Base-by-base conservation (phyloP, 2,888 invertebrate species). In the Cantharis rustica region DNA sequence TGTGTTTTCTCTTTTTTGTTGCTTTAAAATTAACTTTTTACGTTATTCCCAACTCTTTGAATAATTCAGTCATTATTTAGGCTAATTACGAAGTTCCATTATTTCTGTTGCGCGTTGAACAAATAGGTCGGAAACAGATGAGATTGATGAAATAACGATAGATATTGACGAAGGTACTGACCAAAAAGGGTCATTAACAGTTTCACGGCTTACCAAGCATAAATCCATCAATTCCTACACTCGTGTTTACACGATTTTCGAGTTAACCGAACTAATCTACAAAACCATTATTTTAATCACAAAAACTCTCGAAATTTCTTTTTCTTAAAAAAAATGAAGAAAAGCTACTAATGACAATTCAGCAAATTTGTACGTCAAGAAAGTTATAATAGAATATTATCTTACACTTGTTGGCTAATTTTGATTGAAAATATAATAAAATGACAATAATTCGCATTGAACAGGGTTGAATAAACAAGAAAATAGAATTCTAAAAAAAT, bases 101-200 rank as follows among this genome's bases (percentile, higher is more conserved):
- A 47, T 61, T 72, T 73, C 69, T 20, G 61, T 72, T 72, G 61
- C 61, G 61, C 63, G 66, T 71, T 71, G n/a, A 77, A 77, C 71
- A 77, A 77, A 74, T 64, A 74, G 74, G 68, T 72, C 77, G 77
- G 77, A 77, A 77, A 77, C 73, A 72, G 73, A 66, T 23, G 64
- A 69, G 71, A 68, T 63, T 77, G 77, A 77, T 77, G 77, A 77
- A 77, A 77, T 77, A 73, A 74, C 77, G 74, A 77, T 74, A 61
- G 69, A 71, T 74, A 71, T 77, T 74, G 77, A 77, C 77, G 73
- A 69, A 77, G 77, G 77, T 74, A 74, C 69, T 73, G 73, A 77
- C 77, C 77, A 71, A 77, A 77, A 77, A 74, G 73, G 74, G 77
- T 71, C 73, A 77, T 77, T 77, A 77, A 77, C 77, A 71, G 71